Evolutionary conservation across 2,113 vertebrate genomes (phyloP).

Genomic region (Callospermophilus lateralis): DNA sequence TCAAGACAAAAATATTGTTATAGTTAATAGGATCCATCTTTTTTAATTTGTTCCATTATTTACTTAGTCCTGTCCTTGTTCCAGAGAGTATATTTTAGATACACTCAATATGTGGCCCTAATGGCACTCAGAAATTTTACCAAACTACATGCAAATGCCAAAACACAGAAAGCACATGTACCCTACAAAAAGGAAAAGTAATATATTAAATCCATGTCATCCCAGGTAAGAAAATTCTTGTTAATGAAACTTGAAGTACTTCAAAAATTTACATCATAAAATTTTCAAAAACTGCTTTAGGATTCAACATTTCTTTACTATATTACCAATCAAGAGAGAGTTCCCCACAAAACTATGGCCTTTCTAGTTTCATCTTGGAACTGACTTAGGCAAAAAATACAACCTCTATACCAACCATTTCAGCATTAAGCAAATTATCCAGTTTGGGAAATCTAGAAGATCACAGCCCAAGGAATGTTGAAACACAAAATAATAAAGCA

Average conservation of each 20-base stretch:
- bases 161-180: background rate
- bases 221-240: constrained; percentile 38
- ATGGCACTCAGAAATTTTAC: background rate
- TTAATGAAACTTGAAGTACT: background rate
- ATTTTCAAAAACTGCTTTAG: background rate
- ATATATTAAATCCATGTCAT: background rate
- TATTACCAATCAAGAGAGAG: background rate
- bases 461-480: background rate
- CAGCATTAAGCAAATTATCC: background rate
- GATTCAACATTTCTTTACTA: constrained; percentile 22
- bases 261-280: constrained; percentile 26
- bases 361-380: constrained; percentile 5
- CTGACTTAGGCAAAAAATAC: background rate
- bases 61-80: background rate
- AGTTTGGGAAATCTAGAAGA: background rate
- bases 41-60: constrained; percentile 9
- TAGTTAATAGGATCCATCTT: background rate
- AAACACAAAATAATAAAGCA: constrained; percentile 10
- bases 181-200: background rate
- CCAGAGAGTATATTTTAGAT: background rate
- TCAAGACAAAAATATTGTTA: background rate
- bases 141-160: constrained; percentile 9
- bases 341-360: background rate
- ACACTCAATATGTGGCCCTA: background rate
- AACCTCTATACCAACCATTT: background rate